Evolutionary conservation across 2,888 invertebrate genomes (phyloP).

Genomic region (Andrena dorsata): DNA sequence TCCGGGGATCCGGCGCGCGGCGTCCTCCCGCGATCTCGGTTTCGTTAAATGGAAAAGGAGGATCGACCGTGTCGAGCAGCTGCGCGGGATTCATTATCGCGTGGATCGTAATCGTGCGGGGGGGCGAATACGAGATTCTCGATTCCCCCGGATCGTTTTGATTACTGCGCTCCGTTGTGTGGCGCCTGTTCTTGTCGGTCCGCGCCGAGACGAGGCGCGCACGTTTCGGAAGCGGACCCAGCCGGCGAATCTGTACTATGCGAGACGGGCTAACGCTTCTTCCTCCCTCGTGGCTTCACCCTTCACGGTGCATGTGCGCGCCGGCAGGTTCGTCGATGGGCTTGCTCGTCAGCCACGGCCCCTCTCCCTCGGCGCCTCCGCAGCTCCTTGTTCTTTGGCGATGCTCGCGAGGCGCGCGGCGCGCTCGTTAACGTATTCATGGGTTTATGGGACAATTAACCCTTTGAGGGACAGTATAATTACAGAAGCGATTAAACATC

Average conservation of each 20-base stretch:
- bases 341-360: conserved; percentile 29
- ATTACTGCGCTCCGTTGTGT: not conserved
- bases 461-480: conserved; percentile 85
- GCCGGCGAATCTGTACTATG: conserved; percentile 49
- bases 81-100: conserved; percentile 13
- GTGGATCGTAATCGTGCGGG: not conserved
- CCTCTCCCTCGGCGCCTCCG: conserved; percentile 27
- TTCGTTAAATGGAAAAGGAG: conserved; percentile 35
- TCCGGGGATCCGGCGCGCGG: conserved; percentile 24
- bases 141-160: not conserved
- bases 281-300: conserved; percentile 2
- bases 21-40: conserved; percentile 24
- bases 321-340: conserved; percentile 36
- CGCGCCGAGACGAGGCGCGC: not conserved
- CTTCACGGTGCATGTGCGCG: conserved; percentile 18
- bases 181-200: too few relatives aligned
- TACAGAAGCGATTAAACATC: conserved; percentile 85
- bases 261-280: conserved; percentile 23
- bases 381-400: conserved; percentile 69
- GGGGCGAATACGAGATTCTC: not conserved
- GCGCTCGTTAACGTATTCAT: conserved; percentile 84
- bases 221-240: conserved; percentile 6
- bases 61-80: conserved; percentile 2
- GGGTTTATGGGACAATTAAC: conserved; percentile 84
- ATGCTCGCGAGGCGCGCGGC: conserved; percentile 68